Conservation (phyloP, 2,113 vertebrate genomes). For the Fregetta grallaria region DNA sequence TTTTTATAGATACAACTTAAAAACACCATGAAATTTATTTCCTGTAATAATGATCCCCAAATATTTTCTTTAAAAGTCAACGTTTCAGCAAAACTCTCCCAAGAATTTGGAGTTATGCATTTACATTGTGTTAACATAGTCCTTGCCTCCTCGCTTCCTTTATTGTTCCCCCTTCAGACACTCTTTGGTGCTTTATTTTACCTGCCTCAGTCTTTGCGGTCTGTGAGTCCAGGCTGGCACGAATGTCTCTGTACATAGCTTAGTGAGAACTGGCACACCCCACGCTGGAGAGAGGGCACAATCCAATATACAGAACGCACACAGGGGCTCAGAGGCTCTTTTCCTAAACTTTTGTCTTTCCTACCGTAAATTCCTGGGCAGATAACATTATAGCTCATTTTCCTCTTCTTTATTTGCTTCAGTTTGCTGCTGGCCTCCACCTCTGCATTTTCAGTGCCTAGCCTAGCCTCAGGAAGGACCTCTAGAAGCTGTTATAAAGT, state of each 20-base stretch:
- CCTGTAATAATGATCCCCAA: constrained; percentile 62
- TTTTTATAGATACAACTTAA: constrained; percentile 71
- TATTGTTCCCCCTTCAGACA: neutral
- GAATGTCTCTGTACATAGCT: fast-evolving
- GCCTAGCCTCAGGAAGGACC: neutral
- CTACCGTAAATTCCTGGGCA: neutral
- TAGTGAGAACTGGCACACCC: neutral
- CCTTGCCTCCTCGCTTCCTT: neutral
- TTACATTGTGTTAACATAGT: neutral
- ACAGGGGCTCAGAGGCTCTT: neutral
- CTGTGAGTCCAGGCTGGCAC: fast-evolving
- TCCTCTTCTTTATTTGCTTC: neutral
- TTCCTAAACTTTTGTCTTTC: neutral
- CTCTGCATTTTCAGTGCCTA: neutral
- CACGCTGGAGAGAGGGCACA: fast-evolving
- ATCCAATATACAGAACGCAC: neutral
- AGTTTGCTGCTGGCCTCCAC: neutral
- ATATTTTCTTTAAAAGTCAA: constrained; percentile 64
- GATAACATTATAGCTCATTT: neutral
- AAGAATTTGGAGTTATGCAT: neutral
- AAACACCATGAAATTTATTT: constrained; percentile 71
- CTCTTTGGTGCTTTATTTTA: neutral
- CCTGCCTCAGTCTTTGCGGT: neutral
- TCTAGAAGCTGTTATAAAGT: neutral
- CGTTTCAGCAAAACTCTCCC: constrained; percentile 3